Evolutionary conservation across 2,113 vertebrate genomes (phyloP), one percentile per base, ranked within the genome.

Genomic region (Puma concolor): DNA sequence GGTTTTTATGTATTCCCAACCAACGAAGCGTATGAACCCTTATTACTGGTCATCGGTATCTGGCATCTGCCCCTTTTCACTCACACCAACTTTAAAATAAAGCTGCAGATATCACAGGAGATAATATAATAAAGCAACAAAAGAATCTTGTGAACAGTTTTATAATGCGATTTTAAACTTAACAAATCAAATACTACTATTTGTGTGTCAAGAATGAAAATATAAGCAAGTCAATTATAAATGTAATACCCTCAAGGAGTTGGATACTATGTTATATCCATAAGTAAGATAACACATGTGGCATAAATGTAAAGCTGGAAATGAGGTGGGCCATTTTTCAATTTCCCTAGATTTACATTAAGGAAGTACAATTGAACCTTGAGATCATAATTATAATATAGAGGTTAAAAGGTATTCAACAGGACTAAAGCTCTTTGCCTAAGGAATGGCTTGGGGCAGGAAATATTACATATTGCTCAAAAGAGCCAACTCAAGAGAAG

Each of bases 261-360:
- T 98, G 67, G 76, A 64, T 97, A 95, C 91, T 90, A 66, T 60
- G 10, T 87, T 95, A 77, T 81, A 94, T 69, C 14, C 76, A n/a
- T 95, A 97, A 98, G 88, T 97, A 96, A 88, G 57, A 81, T 91
- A 98, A 97, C 97, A 97, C 97, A 97, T 97, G 77, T 90, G 67
- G 79, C 33, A 95, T 67, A 94, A 88, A 96, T 31, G 27, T 36
- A 96, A 93, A 95, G 94, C 67, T 96, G 72, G 76, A 96, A 97
- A 96, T 97, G 54, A 90, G 29, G 50, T 95, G 63, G 67, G 84
- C 96, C 96, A 88, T 33, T 96, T 98, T 98, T 96, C 97, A 92
- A 63, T 97, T 96, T 96, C 72, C 94, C 91, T 96, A 96, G 89
- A 87, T 96, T 96, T 96, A 95, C 19, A 52, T 86, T 95, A 95